Conservation (phyloP, 2,113 vertebrate genomes). For the Urocynchramus pylzowi region DNA sequence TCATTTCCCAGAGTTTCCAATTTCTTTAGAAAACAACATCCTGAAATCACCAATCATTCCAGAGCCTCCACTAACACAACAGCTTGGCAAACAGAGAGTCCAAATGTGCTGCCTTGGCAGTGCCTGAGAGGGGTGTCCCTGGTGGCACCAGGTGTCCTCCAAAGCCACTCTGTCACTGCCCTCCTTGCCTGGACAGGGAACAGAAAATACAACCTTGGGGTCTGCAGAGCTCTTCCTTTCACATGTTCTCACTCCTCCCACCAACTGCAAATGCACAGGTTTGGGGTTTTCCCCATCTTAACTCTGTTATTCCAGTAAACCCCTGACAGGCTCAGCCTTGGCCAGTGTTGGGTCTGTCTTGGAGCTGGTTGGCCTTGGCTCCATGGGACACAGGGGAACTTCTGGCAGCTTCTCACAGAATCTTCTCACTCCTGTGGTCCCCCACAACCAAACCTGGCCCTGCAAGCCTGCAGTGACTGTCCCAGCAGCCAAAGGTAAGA, state of each 20-base stretch:
- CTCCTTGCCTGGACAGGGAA: background rate
- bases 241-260: background rate
- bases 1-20: background rate
- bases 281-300: background rate
- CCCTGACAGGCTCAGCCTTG: background rate
- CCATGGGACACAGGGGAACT: accelerated
- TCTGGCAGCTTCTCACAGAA: background rate
- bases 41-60: background rate
- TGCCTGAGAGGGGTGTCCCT: background rate
- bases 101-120: background rate
- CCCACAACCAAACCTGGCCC: background rate
- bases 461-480: background rate
- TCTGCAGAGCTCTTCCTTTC: background rate
- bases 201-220: background rate
- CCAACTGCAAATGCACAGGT: background rate
- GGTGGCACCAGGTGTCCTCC: background rate
- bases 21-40: background rate
- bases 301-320: background rate
- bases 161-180: background rate
- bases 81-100: background rate
- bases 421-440: background rate
- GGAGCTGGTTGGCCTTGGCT: accelerated
- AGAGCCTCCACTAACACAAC: background rate
- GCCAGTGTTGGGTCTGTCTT: accelerated
- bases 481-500: background rate